A percentile compares a stretch with the other conserved stretches of the same genome.
phyloP scores from a whole-genome alignment of 2,888 invertebrate genomes.

The Chromoteleia sp. region DNA sequence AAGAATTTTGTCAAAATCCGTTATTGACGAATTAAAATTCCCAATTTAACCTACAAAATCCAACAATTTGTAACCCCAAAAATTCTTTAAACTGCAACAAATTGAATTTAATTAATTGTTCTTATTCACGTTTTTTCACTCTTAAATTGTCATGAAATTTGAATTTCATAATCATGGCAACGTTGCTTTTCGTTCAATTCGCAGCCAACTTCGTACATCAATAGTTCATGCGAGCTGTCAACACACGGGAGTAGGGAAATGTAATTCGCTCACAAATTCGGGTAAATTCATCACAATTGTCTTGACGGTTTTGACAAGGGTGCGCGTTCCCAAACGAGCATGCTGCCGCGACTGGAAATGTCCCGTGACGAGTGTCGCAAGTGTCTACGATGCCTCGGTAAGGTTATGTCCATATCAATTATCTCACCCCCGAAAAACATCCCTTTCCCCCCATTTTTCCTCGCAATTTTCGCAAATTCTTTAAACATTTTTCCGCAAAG shows the following conservation, averaged over 20 bases:
- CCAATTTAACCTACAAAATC: too few relatives aligned
- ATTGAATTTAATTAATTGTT: too few relatives aligned
- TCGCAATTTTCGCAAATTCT: neutral
- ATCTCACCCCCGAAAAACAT: neutral
- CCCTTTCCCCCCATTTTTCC: neutral
- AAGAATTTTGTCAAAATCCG: too few relatives aligned
- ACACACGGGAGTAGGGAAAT: constrained; percentile 72
- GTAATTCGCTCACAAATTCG: constrained; percentile 41
- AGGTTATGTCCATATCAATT: constrained; percentile 78
- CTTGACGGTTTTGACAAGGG: constrained; percentile 2
- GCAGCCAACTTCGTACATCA: constrained; percentile 74
- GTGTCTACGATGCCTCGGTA: constrained; percentile 94
- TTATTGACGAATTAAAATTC: too few relatives aligned
- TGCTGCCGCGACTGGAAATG: constrained; percentile 93
- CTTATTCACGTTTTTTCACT: too few relatives aligned
- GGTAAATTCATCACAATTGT: constrained; percentile 21
- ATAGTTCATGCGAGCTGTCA: constrained; percentile 76
- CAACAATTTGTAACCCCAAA: too few relatives aligned
- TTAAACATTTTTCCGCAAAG: neutral
- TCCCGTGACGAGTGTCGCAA: constrained; percentile 95
- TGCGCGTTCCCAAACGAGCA: constrained; percentile 74
- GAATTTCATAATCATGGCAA: too few relatives aligned
- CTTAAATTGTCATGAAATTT: too few relatives aligned
- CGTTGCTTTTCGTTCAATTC: constrained; percentile 4
- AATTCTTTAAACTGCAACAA: too few relatives aligned